A percentile compares a stretch with the other conserved stretches of the same genome.
phyloP scores from a whole-genome alignment of 1,140 invertebrate genomes.

The Cotesia glomerata region DNA sequence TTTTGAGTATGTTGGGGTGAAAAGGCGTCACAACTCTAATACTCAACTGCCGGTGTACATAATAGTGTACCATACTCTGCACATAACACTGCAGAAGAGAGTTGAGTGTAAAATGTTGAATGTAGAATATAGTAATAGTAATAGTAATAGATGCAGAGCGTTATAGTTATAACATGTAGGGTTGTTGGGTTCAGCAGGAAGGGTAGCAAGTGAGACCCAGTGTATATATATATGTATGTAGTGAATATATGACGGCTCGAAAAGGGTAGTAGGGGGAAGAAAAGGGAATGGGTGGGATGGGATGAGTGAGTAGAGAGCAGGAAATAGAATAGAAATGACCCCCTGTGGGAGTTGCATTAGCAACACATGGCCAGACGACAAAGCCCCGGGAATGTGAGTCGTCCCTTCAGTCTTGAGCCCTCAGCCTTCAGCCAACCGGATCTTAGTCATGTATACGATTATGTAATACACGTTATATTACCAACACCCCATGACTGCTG shows the following conservation, averaged over 20 bases:
- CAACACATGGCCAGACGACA: constrained; percentile 62
- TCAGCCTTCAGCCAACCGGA: constrained; percentile 33
- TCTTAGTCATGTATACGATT: constrained; percentile 60
- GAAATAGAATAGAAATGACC: constrained; percentile 66
- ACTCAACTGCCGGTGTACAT: neutral
- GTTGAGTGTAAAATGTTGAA: no score
- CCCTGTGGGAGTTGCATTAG: constrained; percentile 62
- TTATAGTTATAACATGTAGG: no score
- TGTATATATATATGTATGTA: neutral
- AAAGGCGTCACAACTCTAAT: constrained; percentile 25
- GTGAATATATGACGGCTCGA: neutral
- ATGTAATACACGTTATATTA: constrained; percentile 43
- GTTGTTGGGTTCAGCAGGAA: neutral
- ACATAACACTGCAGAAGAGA: no score
- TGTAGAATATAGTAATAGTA: no score
- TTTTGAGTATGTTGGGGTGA: neutral
- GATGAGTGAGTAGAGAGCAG: constrained; percentile 49
- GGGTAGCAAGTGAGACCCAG: neutral
- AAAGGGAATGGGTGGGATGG: constrained; percentile 31
- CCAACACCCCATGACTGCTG: constrained; percentile 37
- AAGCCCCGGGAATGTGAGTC: constrained; percentile 39
- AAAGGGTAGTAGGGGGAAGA: constrained; percentile 3
- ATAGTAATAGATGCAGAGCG: no score
- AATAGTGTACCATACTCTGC: neutral
- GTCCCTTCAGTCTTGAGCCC: constrained; percentile 3